A percentile compares a stretch with the other conserved stretches of the same genome.
Evolutionary conservation across 2,113 vertebrate species (phyloP).

Genomic region (Numida meleagris): DNA sequence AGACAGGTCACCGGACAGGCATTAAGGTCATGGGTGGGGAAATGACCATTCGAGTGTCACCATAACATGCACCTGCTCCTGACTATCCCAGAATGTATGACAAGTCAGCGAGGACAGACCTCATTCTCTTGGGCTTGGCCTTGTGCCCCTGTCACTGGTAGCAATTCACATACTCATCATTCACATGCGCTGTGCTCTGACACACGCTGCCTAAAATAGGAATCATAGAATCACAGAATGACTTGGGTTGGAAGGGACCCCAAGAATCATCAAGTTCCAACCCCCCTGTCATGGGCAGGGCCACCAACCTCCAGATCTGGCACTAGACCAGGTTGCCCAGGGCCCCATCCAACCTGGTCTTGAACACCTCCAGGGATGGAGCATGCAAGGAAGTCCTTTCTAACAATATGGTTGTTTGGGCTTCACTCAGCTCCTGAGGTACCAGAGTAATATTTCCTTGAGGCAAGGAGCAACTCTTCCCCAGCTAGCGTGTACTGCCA

Average conservation of each 20-base stretch:
- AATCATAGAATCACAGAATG: too few relatives aligned
- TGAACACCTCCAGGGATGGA: too few relatives aligned
- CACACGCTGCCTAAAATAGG: background rate
- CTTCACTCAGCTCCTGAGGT: background rate
- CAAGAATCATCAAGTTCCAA: too few relatives aligned
- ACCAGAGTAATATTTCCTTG: background rate
- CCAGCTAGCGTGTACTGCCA: background rate
- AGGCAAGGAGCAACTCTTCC: background rate
- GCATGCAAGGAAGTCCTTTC: background rate
- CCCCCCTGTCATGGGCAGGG: too few relatives aligned
- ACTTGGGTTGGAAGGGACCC: too few relatives aligned
- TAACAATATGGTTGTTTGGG: background rate
- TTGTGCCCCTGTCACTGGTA: accelerated
- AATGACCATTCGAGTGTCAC: background rate
- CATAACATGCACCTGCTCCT: background rate
- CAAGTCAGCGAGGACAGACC: background rate
- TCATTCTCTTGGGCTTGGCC: background rate
- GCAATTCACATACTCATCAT: background rate
- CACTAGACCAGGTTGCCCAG: too few relatives aligned
- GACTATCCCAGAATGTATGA: background rate
- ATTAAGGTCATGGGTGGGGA: background rate
- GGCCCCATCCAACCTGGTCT: too few relatives aligned
- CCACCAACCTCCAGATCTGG: too few relatives aligned
- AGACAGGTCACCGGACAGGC: background rate
- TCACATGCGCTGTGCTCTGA: background rate